Evolutionary conservation across 2,113 vertebrate species (phyloP).

Genomic region (Tylochromis polylepis): DNA sequence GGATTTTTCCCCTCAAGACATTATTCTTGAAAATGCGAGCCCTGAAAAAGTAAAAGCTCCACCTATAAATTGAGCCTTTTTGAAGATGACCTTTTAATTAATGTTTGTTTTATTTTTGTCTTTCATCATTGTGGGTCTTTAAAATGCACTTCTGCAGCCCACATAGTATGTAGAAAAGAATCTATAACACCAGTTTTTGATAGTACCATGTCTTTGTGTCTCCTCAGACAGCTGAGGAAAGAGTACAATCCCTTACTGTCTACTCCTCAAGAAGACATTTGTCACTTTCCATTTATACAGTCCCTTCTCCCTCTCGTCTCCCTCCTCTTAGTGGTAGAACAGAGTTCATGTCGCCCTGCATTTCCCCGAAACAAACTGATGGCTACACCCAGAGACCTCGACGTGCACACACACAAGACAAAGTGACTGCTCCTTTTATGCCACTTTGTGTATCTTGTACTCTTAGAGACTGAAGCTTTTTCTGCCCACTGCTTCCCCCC

Average conservation of each 20-base stretch:
- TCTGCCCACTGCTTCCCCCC: slow-evolving; percentile 1
- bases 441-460: slow-evolving; percentile 43
- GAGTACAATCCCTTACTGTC: not conserved
- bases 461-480: not conserved
- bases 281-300: slow-evolving; percentile 45
- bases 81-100: not conserved
- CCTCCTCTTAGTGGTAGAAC: slow-evolving; percentile 16
- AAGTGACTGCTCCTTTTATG: slow-evolving; percentile 71
- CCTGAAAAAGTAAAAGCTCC: not conserved
- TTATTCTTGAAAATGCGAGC: not conserved
- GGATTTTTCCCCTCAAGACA: not conserved
- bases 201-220: not conserved
- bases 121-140: not conserved
- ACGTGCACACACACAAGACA: slow-evolving; percentile 14
- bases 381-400: slow-evolving; percentile 34
- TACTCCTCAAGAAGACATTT: slow-evolving; percentile 48
- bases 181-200: not conserved
- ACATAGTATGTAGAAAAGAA: not conserved
- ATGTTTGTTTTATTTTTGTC: not conserved
- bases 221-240: not conserved
- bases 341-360: slow-evolving; percentile 35
- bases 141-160: not conserved
- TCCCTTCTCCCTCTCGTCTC: not conserved
- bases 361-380: slow-evolving; percentile 45
- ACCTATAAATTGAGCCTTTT: not conserved